Percentiles rank a stretch among this genome's conserved stretches.
phyloP scores from a whole-genome alignment of 2,888 invertebrate genomes.

The Stramonita haemastoma region DNA sequence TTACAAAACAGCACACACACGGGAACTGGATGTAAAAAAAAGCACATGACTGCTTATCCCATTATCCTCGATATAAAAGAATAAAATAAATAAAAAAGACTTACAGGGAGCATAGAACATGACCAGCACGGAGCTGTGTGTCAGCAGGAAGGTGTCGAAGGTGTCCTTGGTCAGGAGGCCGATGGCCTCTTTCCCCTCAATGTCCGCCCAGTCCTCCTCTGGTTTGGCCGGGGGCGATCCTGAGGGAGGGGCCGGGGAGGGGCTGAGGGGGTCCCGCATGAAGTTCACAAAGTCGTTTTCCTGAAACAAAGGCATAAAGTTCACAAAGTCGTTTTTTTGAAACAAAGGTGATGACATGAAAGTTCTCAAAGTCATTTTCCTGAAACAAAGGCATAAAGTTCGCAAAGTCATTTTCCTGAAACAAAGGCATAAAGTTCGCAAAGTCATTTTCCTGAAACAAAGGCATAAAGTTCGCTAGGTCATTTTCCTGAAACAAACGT shows the following conservation, averaged over 20 bases:
- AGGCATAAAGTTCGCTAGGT: constrained; percentile 84
- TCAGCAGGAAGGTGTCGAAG: constrained; percentile 79
- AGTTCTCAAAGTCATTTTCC: too few relatives aligned
- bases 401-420: too few relatives aligned
- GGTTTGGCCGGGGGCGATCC: constrained; percentile 62
- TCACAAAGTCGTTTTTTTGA: too few relatives aligned
- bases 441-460: too few relatives aligned
- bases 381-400: too few relatives aligned
- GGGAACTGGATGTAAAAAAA: too few relatives aligned
- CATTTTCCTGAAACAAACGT: constrained; percentile 80
- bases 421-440: too few relatives aligned
- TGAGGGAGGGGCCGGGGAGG: constrained; percentile 71
- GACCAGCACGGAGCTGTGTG: constrained; percentile 79
- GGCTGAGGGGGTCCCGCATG: constrained; percentile 79
- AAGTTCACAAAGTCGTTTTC: constrained; percentile 84
- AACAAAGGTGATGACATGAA: too few relatives aligned
- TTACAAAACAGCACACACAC: neutral
- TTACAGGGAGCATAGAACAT: constrained; percentile 79
- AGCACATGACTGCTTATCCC: too few relatives aligned
- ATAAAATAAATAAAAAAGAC: constrained; percentile 48
- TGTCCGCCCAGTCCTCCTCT: constrained; percentile 78
- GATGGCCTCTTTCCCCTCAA: constrained; percentile 81
- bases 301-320: too few relatives aligned
- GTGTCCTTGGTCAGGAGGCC: constrained; percentile 84
- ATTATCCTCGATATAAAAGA: too few relatives aligned